These are phyloP conservation scores for Oryctes rhinoceros DNA, from an alignment of 1,140 invertebrate genomes.

Conservation along the genomic window DNA sequence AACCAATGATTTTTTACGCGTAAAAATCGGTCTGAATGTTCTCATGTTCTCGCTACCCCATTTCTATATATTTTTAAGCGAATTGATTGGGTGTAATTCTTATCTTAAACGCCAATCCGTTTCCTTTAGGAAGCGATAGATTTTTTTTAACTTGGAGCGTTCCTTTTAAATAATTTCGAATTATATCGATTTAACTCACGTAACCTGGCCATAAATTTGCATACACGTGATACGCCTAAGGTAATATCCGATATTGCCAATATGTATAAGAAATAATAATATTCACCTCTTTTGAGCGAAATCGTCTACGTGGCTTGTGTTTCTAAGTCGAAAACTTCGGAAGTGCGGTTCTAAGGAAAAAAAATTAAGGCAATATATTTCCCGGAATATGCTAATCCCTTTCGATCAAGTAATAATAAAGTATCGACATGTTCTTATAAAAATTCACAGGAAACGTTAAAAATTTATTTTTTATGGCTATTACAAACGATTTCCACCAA, in stretches of 20 bases:
- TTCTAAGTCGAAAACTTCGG: too few species aligned
- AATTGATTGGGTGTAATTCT: neutral
- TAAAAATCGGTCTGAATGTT: neutral
- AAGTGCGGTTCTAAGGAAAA: too few species aligned
- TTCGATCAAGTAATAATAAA: too few species aligned
- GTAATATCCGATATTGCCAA: constrained; percentile 6
- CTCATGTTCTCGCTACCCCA: neutral
- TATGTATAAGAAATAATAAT: neutral
- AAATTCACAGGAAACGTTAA: too few species aligned
- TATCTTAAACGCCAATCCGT: neutral
- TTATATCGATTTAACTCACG: constrained; percentile 12
- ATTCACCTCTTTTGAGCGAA: neutral
- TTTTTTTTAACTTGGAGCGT: neutral
- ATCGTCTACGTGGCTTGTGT: neutral
- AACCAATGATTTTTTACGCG: neutral
- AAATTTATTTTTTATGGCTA: too few species aligned
- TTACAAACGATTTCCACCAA: too few species aligned
- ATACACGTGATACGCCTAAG: constrained; percentile 4
- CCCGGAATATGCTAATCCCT: too few species aligned
- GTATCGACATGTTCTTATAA: too few species aligned
- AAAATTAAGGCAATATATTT: too few species aligned
- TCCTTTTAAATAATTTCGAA: constrained; percentile 8
- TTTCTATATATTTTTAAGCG: neutral
- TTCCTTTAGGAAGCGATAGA: neutral
- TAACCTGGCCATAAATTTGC: constrained; percentile 4